phyloP scores from a whole-genome alignment of 2,888 invertebrate genomes.

The Melanchra persicariae region DNA sequence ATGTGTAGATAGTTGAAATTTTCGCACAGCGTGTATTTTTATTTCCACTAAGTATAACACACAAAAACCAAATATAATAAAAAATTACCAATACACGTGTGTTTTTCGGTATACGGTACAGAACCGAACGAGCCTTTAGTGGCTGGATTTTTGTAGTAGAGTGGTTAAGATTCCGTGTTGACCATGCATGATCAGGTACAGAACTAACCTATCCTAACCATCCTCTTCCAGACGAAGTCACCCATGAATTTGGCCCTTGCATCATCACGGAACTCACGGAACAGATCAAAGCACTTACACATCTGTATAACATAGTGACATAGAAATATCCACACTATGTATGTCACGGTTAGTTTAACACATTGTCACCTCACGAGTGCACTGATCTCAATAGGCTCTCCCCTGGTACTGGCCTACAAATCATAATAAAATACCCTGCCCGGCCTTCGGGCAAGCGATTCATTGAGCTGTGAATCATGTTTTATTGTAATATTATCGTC shows the following conservation, averaged over 20 bases:
- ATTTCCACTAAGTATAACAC: too few species aligned
- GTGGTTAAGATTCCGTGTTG: too few species aligned
- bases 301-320: constrained; percentile 42
- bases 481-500: constrained; percentile 17
- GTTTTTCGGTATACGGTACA: too few species aligned
- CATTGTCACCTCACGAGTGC: constrained; percentile 40
- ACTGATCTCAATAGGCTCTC: constrained; percentile 43
- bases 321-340: constrained; percentile 37
- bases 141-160: too few species aligned
- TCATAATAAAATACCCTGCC: constrained; percentile 52
- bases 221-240: background rate
- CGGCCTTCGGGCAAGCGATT: constrained; percentile 47
- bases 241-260: background rate
- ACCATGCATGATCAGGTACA: too few species aligned
- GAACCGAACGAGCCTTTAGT: too few species aligned
- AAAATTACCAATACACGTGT: too few species aligned
- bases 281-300: constrained; percentile 34
- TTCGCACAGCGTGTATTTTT: too few species aligned
- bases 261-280: background rate
- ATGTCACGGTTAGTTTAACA: constrained; percentile 61
- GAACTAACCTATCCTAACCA: too few species aligned
- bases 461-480: constrained; percentile 47
- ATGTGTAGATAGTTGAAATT: too few species aligned
- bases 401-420: constrained; percentile 53
- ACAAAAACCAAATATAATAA: too few species aligned